phyloP scores from a whole-genome alignment of 1,140 invertebrate species.

The Orius insidiosus region DNA sequence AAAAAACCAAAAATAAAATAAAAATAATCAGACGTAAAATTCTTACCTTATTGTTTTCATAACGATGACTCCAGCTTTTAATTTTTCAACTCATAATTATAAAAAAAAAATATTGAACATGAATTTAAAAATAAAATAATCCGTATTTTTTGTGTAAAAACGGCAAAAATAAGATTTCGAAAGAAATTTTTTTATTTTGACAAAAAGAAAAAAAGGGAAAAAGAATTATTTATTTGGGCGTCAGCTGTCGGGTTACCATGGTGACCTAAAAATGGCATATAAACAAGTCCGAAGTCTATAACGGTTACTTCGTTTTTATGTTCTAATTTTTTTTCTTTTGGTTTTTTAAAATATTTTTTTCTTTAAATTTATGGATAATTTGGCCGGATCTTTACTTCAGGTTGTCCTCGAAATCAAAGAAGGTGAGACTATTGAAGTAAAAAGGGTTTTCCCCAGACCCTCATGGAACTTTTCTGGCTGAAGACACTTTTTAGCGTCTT shows the following conservation, averaged over 20 bases:
- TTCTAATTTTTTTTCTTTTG: not conserved
- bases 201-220: not conserved
- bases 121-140: too few species aligned
- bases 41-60: too few species aligned
- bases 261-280: slow-evolving; percentile 8
- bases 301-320: not conserved
- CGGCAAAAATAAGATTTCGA: not conserved
- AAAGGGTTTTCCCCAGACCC: too few species aligned
- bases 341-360: not conserved
- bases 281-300: slow-evolving; percentile 4
- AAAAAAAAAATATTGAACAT: not conserved
- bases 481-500: too few species aligned
- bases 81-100: not conserved
- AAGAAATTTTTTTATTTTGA: not conserved
- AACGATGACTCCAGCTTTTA: too few species aligned
- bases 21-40: too few species aligned
- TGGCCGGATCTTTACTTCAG: not conserved
- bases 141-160: slow-evolving; percentile 1
- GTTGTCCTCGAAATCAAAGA: slow-evolving; percentile 14
- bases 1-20: too few species aligned
- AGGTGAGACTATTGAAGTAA: slow-evolving; percentile 9
- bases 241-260: slow-evolving; percentile 13
- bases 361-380: slow-evolving; percentile 10
- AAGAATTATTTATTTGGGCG: not conserved
- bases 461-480: too few species aligned